Percentiles rank a stretch among this genome's conserved stretches.
Evolutionary conservation across 2,113 vertebrate genomes (phyloP).

Genomic region (Natator depressus): DNA sequence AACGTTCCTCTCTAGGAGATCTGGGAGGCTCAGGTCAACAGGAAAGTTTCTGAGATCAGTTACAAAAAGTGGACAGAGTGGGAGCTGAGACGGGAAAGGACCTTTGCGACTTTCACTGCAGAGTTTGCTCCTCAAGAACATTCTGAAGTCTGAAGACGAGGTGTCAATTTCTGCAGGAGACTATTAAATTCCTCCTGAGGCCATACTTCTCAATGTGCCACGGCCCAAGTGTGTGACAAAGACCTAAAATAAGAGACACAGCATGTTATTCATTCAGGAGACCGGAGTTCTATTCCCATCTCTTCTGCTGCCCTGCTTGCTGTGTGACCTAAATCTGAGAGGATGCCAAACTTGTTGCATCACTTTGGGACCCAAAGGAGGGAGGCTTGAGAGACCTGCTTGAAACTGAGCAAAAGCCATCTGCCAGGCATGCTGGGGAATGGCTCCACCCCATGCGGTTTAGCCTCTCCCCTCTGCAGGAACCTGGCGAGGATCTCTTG

Average conservation of each 20-base stretch:
- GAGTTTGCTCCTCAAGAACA: not conserved
- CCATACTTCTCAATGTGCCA: not conserved
- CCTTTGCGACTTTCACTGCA: not conserved
- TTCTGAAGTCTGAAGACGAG: not conserved
- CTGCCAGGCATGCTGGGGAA: not conserved
- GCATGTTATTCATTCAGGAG: not conserved
- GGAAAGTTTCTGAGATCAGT: not conserved
- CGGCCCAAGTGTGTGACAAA: not conserved
- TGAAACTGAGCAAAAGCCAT: accelerated
- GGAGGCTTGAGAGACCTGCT: not conserved
- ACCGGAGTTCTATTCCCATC: not conserved
- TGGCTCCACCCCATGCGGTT: not conserved
- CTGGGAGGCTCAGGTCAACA: not conserved
- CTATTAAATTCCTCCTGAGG: not conserved
- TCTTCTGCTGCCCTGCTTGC: not conserved
- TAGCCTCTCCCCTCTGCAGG: not conserved
- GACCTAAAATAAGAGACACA: not conserved
- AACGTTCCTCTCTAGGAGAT: accelerated
- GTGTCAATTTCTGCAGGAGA: accelerated
- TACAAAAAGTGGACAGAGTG: accelerated
- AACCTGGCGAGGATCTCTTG: not conserved
- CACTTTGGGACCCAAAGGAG: not conserved
- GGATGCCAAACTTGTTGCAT: not conserved
- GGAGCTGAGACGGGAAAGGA: not conserved
- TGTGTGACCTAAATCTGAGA: not conserved